Conservation (phyloP, 1,140 invertebrate genomes). For the Drosophila pseudoananassae region DNA sequence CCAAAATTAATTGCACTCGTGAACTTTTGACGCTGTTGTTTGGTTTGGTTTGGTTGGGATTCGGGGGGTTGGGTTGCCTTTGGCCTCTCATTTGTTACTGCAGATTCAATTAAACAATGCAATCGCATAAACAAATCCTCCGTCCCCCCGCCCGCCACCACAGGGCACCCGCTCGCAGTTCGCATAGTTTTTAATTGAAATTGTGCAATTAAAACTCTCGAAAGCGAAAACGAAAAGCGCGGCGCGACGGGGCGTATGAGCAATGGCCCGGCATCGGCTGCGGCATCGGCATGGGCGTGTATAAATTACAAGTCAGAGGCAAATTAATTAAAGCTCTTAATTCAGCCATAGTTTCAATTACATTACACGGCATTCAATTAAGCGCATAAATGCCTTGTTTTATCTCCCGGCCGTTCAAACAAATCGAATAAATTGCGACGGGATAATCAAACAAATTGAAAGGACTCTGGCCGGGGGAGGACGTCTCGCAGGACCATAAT, state of each 20-base stretch:
- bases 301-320: constrained; percentile 63
- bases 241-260: constrained; percentile 61
- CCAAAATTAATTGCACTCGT: constrained; percentile 67
- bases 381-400: constrained; percentile 51
- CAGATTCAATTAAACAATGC: constrained; percentile 75
- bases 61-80: constrained; percentile 14
- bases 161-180: constrained; percentile 7
- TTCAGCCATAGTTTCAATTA: constrained; percentile 66
- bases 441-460: constrained; percentile 41
- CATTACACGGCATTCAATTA: constrained; percentile 70
- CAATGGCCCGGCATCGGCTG: constrained; percentile 27
- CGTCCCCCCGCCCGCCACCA: background rate
- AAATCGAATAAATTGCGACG: constrained; percentile 9
- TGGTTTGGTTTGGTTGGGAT: constrained; percentile 15
- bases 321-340: constrained; percentile 76
- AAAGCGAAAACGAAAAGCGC: constrained; percentile 18
- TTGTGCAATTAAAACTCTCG: constrained; percentile 71
- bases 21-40: constrained; percentile 54
- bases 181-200: constrained; percentile 71
- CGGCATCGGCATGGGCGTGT: constrained; percentile 15
- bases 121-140: constrained; percentile 73
- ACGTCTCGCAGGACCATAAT: constrained; percentile 37
- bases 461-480: constrained; percentile 1
- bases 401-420: background rate
- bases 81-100: constrained; percentile 58